Evolutionary conservation across 2,113 vertebrate species (phyloP).

Genomic region (Gymnorhina tibicen): DNA sequence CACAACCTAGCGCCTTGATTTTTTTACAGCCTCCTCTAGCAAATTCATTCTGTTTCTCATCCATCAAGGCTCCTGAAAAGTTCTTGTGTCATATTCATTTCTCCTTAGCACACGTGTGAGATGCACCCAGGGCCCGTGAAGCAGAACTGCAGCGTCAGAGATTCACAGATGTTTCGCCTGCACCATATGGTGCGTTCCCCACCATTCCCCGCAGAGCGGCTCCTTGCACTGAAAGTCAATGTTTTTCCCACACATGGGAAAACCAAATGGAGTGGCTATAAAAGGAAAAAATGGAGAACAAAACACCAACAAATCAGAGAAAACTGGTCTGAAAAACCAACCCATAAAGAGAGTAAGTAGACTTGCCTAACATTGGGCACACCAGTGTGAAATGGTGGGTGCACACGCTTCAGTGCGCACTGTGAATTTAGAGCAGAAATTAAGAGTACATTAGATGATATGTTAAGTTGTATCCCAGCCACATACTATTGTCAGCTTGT

Average conservation of each 20-base stretch:
- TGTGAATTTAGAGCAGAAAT: neutral
- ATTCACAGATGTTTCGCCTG: conserved; percentile 28
- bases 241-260: conserved; percentile 30
- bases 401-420: neutral
- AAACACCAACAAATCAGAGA: neutral
- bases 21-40: neutral
- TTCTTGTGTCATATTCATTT: neutral
- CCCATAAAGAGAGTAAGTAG: neutral
- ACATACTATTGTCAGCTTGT: neutral
- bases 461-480: neutral
- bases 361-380: neutral
- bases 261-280: conserved; percentile 27
- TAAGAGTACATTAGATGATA: neutral
- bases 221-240: neutral
- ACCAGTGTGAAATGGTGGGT: neutral
- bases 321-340: neutral
- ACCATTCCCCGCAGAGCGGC: neutral
- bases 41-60: neutral
- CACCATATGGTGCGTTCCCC: conserved; percentile 37
- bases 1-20: neutral
- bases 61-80: neutral
- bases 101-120: neutral
- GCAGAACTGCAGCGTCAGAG: conserved; percentile 44
- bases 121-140: neutral
- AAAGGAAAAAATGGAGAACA: neutral